A percentile compares a stretch with the other conserved stretches of the same genome.
Conservation (phyloP, 2,113 vertebrate species). For the Notechis scutatus region DNA sequence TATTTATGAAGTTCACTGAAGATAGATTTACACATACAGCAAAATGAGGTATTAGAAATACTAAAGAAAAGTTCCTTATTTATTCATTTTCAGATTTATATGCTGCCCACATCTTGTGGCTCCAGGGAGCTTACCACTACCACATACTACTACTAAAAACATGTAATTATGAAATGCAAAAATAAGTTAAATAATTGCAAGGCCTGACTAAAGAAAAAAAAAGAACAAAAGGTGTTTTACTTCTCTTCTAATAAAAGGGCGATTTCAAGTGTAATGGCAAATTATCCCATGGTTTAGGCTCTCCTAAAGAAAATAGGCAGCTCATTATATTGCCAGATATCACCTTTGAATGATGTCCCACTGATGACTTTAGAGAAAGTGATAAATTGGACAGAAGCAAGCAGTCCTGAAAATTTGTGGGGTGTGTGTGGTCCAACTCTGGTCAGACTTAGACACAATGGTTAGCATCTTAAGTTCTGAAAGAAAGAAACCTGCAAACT, state of each 20-base stretch:
- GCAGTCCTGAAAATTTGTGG: neutral
- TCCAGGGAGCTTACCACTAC: neutral
- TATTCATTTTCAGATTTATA: neutral
- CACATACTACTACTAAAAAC: neutral
- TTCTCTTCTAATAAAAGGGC: neutral
- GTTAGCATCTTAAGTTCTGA: neutral
- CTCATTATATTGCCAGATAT: neutral
- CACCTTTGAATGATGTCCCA: neutral
- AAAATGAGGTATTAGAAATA: neutral
- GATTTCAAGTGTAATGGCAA: neutral
- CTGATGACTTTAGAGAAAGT: neutral
- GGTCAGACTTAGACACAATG: neutral
- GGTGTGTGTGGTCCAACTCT: neutral
- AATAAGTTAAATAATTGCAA: neutral
- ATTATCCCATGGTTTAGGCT: neutral
- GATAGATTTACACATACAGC: neutral
- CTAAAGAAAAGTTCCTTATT: neutral
- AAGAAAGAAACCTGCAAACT: neutral
- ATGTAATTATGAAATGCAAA: neutral
- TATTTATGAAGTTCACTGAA: neutral
- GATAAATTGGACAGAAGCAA: neutral
- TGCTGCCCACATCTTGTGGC: neutral
- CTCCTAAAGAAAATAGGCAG: neutral
- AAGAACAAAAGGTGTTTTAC: neutral
- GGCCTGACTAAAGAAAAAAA: neutral